Evolutionary conservation across 1,140 invertebrate species (phyloP), one percentile per base, ranked within the genome.

Genomic region (Conus betulinus): DNA sequence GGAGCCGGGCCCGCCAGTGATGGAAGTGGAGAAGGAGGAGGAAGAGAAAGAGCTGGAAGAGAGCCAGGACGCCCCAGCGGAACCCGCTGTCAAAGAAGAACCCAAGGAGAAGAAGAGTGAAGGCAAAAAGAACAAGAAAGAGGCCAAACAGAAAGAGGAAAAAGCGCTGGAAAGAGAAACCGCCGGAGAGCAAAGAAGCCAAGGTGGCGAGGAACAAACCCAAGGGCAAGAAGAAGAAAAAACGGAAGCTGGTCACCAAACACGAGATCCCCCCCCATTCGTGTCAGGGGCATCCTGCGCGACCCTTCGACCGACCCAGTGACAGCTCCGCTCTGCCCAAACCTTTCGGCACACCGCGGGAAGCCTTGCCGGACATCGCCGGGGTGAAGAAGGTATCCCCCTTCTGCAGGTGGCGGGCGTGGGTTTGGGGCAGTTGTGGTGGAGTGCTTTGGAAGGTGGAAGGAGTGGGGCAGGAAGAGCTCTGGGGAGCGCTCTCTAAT

Each of bases 361-460:
- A 84, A 5, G 82, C 82, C 6, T 25, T 84, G 20, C 82, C 82
- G 27, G 82, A 84, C 20, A 84, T 84, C 51, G 82, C 82, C 27
- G 82, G 82, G 20, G 57, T 84, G 52, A 84, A 84, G 82, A 84
- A 84, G 82, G 82, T 84, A 84, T 7, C 15, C 79, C 15, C 79
- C 51, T 20, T 23, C 67, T 71, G 74, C 39, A 3, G 82, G 82
- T 84, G 82, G n/a, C 5, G 82, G 82, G 82, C 25, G 79, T 7
- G 51, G 5, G 76, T 27, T 78, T 78, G 7, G 76, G 25, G n/a
- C 4, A 25, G 76, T 74, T 78, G 67, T 20, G 67, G 67, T 71
- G 67, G 67, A 60, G 57, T 60, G 15, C 57, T 39, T 39, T 39
- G 39, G 39, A 39, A 39, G 39, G 39, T 39, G 39, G 39, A 39